Conservation (phyloP, 2,113 vertebrate genomes). For the Corythoichthys intestinalis region DNA sequence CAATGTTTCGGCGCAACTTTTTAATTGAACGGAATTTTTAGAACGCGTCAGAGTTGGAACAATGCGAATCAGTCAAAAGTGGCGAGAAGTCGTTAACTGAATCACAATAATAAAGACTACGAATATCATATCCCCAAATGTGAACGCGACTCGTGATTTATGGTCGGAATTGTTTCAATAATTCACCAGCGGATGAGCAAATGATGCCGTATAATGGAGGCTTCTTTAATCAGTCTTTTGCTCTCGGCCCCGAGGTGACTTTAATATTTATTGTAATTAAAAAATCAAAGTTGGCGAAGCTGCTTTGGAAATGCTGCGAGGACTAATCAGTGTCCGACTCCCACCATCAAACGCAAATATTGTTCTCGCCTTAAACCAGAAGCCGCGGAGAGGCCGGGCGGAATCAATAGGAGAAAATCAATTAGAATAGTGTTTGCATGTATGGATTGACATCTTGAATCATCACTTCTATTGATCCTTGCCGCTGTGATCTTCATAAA, state of each 20-base stretch:
- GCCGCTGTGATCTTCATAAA: slow-evolving; percentile 66
- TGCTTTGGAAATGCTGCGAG: slow-evolving; percentile 42
- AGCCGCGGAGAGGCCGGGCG: slow-evolving; percentile 28
- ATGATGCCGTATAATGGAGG: slow-evolving; percentile 47
- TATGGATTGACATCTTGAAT: slow-evolving; percentile 70
- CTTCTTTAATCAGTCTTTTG: slow-evolving; percentile 37
- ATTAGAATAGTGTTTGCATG: slow-evolving; percentile 71
- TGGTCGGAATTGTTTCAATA: slow-evolving; percentile 52
- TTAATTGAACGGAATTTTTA: too few species aligned
- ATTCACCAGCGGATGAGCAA: slow-evolving; percentile 62
- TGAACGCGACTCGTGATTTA: slow-evolving; percentile 42
- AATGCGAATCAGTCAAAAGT: too few species aligned
- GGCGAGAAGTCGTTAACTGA: too few species aligned
- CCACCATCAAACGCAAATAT: slow-evolving; percentile 53
- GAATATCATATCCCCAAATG: slow-evolving; percentile 8
- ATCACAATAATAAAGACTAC: too few species aligned
- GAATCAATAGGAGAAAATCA: slow-evolving; percentile 71
- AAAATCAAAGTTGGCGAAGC: slow-evolving; percentile 52
- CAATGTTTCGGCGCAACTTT: too few species aligned
- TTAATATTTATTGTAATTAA: slow-evolving; percentile 61
- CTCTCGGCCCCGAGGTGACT: slow-evolving; percentile 40
- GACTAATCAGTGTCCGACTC: slow-evolving; percentile 57
- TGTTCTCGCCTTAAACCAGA: slow-evolving; percentile 55
- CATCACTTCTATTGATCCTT: slow-evolving; percentile 66
- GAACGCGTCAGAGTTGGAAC: too few species aligned